These are phyloP conservation scores for Alentia gelatinosa DNA, from an alignment of 2,888 invertebrate species.

Conservation along the genomic window DNA sequence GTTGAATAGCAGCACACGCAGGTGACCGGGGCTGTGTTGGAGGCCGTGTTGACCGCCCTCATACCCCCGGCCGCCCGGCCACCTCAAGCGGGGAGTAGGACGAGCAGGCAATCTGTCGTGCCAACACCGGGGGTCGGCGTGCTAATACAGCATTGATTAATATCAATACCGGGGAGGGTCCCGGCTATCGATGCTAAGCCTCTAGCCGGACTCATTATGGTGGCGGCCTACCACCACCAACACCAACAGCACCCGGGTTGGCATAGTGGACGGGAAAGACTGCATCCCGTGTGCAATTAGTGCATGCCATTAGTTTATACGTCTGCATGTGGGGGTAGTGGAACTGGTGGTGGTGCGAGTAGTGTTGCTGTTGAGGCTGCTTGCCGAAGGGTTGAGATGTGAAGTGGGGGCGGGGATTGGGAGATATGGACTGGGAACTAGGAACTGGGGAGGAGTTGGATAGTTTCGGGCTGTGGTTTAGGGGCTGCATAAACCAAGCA, in stretches of 20 bases:
- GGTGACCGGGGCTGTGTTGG: too few species aligned
- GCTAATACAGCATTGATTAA: slow-evolving; percentile 22
- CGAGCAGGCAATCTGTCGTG: too few species aligned
- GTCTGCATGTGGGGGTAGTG: background rate
- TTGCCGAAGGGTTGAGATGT: background rate
- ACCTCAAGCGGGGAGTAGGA: too few species aligned
- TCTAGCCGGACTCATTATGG: background rate
- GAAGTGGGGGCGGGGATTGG: background rate
- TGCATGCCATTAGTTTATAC: too few species aligned
- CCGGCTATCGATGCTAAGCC: background rate
- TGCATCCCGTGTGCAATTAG: too few species aligned
- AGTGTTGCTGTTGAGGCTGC: background rate
- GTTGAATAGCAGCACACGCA: too few species aligned
- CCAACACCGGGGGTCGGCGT: background rate
- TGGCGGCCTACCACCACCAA: background rate
- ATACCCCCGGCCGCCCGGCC: too few species aligned
- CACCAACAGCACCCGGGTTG: background rate
- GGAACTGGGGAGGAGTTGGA: background rate
- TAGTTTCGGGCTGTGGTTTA: too few species aligned
- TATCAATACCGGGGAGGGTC: background rate
- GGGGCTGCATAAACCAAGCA: too few species aligned
- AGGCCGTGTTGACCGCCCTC: too few species aligned
- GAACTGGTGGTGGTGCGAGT: background rate
- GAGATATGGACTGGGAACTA: too few species aligned
- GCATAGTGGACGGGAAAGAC: background rate